Base-by-base conservation (phyloP, 2,888 invertebrate genomes). In the Alcis repandata region DNA sequence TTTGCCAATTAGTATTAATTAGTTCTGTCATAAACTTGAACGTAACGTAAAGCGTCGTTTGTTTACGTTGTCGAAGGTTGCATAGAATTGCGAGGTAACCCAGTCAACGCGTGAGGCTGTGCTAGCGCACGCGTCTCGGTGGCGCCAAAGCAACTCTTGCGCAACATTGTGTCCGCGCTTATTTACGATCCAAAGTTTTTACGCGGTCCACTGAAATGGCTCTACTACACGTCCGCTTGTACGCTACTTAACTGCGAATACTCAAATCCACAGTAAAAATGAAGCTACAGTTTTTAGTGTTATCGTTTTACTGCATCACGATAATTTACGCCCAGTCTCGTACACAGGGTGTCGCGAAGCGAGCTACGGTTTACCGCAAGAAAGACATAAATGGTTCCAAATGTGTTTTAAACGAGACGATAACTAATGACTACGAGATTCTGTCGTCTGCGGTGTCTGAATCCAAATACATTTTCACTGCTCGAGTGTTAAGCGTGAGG, bases 351-450 rank as follows among this genome's bases (percentile, higher is more conserved):
- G 82, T 81, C 75, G 87, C 83, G 79, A 91, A 88, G 83, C 90
- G 89, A 79, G 88, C 89, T 80, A 86, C 86, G 77, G 81, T 83
- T 79, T 82, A 83, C 82, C 87, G 82, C 83, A 91, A 88, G 87
- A 91, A 89, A 90, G 89, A 88, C 87, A 86, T 86, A 85, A 91
- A 90, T 79, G 85, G 78, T 74, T 78, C 88, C 86, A 91, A 92
- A 91, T 92, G 92, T 89, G 85, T 89, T 89, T 90, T 89, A 84
- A 92, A 93, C 84, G 92, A 91, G 89, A 93, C 92, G 85, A 90
- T 92, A 89, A 92, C 91, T 88, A 92, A 93, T 89, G 92, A 93
- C 89, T 92, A 92, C 83, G 92, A 92, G 89, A 91, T 92, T 88
- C 82, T 93, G 88, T 89, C 92, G 84, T 93, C 92, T 78, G 91